phyloP scores from a whole-genome alignment of 2,888 invertebrate species.

The Drosophila macrospina region DNA sequence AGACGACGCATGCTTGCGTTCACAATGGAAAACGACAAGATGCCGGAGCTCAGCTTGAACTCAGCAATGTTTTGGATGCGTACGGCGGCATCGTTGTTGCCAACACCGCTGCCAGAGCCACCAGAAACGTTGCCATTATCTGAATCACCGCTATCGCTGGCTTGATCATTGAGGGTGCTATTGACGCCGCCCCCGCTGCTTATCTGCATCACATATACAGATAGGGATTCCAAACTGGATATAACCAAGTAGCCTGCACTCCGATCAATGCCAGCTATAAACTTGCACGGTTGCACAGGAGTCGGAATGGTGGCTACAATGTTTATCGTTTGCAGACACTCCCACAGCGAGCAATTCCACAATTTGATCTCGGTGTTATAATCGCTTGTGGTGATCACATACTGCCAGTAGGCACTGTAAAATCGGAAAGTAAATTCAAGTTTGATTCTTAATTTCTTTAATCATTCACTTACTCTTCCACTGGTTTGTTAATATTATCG shows the following conservation, averaged over 20 bases:
- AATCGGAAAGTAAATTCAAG: constrained; percentile 82
- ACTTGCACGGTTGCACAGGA: constrained; percentile 60
- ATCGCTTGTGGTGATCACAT: constrained; percentile 95
- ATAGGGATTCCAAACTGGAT: constrained; percentile 94
- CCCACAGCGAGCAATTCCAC: constrained; percentile 98
- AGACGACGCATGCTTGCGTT: constrained; percentile 89
- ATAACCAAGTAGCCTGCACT: constrained; percentile 94
- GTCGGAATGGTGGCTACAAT: constrained; percentile 85
- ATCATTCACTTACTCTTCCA: constrained; percentile 92
- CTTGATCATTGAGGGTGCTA: constrained; percentile 19
- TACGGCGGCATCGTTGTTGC: constrained; percentile 83
- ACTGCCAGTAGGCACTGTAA: constrained; percentile 93
- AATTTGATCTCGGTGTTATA: constrained; percentile 95
- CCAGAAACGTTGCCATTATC: constrained; percentile 39
- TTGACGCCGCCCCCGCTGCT: constrained; percentile 86
- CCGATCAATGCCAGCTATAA: constrained; percentile 91
- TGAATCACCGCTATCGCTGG: constrained; percentile 51
- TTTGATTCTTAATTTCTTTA: too few relatives aligned
- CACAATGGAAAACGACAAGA: constrained; percentile 94
- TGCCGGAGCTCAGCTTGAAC: constrained; percentile 94
- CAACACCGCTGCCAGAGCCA: constrained; percentile 24
- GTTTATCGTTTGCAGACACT: constrained; percentile 94
- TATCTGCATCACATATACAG: constrained; percentile 93
- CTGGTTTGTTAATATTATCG: constrained; percentile 94
- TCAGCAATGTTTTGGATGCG: constrained; percentile 92